These are phyloP conservation scores for Xanthorhoe spadicearia DNA, from an alignment of 2,888 invertebrate species.

Conservation along the genomic window DNA sequence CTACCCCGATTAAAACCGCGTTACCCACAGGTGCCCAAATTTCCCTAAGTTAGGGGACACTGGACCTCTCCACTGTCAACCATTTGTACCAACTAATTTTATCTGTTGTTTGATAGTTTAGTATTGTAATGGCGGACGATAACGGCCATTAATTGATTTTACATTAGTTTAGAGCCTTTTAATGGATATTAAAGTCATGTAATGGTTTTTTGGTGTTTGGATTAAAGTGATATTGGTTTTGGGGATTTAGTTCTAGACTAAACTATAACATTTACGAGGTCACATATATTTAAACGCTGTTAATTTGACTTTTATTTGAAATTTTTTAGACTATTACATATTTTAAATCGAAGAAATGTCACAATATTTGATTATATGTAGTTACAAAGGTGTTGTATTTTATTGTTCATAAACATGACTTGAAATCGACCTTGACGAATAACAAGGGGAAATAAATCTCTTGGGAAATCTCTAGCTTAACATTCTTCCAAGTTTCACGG, in stretches of 20 bases:
- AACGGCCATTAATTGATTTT: conserved; percentile 21
- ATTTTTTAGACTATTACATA: no score
- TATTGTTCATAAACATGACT: no score
- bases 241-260: background rate
- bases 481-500: background rate
- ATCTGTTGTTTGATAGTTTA: conserved; percentile 22
- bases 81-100: background rate
- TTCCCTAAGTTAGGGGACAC: conserved; percentile 22
- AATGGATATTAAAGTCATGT: background rate
- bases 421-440: no score
- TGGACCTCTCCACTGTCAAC: conserved; percentile 17
- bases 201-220: background rate
- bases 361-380: no score
- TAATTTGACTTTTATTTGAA: no score
- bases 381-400: no score
- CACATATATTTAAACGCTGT: no score
- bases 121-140: conserved; percentile 26
- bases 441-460: background rate
- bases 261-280: no score
- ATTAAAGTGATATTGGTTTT: background rate
- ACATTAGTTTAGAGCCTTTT: conserved; percentile 12
- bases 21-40: conserved; percentile 26
- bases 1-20: conserved; percentile 24
- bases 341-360: no score
- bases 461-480: background rate